Conservation (phyloP, 2,888 invertebrate species). For the Agrochola macilenta region DNA sequence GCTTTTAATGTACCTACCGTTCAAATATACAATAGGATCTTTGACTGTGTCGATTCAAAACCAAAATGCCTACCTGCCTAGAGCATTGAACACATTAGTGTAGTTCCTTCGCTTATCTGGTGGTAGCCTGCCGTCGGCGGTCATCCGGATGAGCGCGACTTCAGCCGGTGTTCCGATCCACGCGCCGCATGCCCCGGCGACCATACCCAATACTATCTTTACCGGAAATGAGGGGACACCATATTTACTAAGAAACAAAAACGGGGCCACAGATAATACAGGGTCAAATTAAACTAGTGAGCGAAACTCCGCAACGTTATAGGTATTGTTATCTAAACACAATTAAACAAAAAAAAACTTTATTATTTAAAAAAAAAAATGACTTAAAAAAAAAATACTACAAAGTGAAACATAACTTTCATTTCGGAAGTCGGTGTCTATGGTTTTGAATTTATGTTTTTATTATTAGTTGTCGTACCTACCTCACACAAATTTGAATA, state of each 20-base stretch:
- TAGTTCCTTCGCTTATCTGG: slow-evolving; percentile 97
- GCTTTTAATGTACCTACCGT: neutral
- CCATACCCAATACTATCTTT: slow-evolving; percentile 96
- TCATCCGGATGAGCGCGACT: slow-evolving; percentile 99
- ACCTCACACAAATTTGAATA: too few relatives aligned
- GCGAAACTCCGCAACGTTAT: too few relatives aligned
- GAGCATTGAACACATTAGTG: slow-evolving; percentile 97
- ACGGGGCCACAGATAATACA: neutral
- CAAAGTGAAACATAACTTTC: too few relatives aligned
- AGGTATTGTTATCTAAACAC: too few relatives aligned
- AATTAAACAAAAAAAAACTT: too few relatives aligned
- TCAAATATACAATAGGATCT: neutral
- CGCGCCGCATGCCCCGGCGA: slow-evolving; percentile 96
- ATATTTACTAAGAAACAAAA: slow-evolving; percentile 21
- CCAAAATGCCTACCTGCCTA: slow-evolving; percentile 92
- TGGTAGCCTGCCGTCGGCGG: slow-evolving; percentile 98
- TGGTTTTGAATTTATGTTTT: too few relatives aligned
- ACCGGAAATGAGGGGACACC: slow-evolving; percentile 70
- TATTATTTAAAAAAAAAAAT: too few relatives aligned
- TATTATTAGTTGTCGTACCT: too few relatives aligned
- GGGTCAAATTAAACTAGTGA: neutral
- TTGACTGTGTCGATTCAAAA: neutral
- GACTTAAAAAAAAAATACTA: too few relatives aligned
- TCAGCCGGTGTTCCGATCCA: slow-evolving; percentile 99
- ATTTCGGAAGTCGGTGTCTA: too few relatives aligned